Evolutionary conservation across 2,888 invertebrate genomes (phyloP), one percentile per base, ranked within the genome.

Genomic region (Thymelicus lineola): DNA sequence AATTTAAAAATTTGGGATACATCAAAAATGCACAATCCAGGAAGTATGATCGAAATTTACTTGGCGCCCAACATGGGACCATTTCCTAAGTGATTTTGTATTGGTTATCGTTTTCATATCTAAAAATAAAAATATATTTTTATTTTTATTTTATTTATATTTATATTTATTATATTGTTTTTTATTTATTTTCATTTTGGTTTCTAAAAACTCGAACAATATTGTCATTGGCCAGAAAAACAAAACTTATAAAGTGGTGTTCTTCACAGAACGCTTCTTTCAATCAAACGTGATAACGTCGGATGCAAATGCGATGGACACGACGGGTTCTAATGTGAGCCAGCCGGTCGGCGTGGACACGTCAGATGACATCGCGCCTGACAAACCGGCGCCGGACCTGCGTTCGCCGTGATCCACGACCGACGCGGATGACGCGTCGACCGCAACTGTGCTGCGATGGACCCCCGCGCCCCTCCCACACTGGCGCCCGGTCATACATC

Each of bases 201-300:
- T 57, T 17, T 17, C 6, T 38, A 63, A 42, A 60, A 59, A 50
- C 12, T 10, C 69, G 5, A 59, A 58, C 58, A 63, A 42, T 7
- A n/a, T 38, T 38, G 63, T 63, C 12, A 63, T 63, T 42, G 69
- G 55, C 69, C 69, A 69, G 69, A 69, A 69, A 69, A 69, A 69
- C 69, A 63, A 69, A 69, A 69, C 69, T 69, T 46, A 63, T 69
- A 69, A 63, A 69, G 68, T 69, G 48, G 68, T 69, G 48, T 69
- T 70, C 69, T 72, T 75, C 76, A 67, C 95, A 93, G 95, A 95
- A 84, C 94, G 95, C 70, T 95, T 95, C 91, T 95, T 95, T 87
- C 95, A 95, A 89, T 94, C 95, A 55, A 94, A 92, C 80, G 94
- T 94, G 79, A 93, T 94, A 68, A 94, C 94, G 53, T 90, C 94